Conservation (phyloP, 2,797 vertebrate genomes). For the Coilia nasus region DNA sequence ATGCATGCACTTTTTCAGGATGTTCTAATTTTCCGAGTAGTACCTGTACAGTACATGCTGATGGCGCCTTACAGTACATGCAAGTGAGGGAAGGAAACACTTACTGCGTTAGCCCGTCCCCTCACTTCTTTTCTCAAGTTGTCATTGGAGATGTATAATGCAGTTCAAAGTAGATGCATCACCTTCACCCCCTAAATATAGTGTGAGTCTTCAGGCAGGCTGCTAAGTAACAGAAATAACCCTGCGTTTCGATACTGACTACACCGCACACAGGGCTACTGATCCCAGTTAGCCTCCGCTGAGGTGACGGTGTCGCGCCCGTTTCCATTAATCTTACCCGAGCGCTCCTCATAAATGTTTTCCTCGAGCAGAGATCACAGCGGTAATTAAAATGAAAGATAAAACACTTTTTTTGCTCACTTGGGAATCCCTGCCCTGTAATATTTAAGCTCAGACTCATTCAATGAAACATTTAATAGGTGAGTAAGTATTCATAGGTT, state of each 20-base stretch:
- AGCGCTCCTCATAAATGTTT: constrained; percentile 38
- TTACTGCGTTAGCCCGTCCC: not conserved
- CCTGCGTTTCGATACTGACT: not conserved
- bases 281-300: not conserved
- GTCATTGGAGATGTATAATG: constrained; percentile 11
- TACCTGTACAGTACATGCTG: too few species aligned
- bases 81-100: not conserved
- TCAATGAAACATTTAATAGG: constrained; percentile 16
- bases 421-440: not conserved
- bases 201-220: constrained; percentile 6
- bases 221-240: constrained; percentile 5
- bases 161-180: not conserved
- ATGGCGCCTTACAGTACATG: not conserved
- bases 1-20: too few species aligned
- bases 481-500: not conserved
- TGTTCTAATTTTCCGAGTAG: too few species aligned
- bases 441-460: not conserved
- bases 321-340: constrained; percentile 31
- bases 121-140: constrained; percentile 1
- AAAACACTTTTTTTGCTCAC: not conserved
- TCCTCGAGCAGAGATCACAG: constrained; percentile 13
- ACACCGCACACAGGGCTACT: not conserved
- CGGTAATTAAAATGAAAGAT: constrained; percentile 14
- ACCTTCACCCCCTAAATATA: constrained; percentile 21
- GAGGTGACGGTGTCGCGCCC: not conserved